Base-by-base conservation (phyloP, 2,113 vertebrate species). In the Cinclus cinclus region DNA sequence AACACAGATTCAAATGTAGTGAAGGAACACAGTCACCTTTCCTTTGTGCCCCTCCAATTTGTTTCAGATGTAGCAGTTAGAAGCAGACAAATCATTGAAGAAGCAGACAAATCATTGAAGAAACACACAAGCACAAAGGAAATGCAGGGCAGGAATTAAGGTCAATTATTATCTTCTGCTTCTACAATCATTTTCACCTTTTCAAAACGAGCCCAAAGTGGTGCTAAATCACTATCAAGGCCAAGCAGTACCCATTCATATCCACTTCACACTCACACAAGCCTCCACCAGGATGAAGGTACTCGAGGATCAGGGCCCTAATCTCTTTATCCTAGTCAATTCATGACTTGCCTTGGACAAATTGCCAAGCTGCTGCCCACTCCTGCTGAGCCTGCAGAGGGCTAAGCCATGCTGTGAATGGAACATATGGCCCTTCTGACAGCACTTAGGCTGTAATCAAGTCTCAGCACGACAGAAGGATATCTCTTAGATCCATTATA, bases 271-370 rank as follows among this genome's bases (percentile, higher is more conserved):
- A 2, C 87, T 91, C 75, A n/a, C 13, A 60, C 18, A 49, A 86
- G 79, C 86, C n/a, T 75, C 50, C 60, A 64, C 1, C 0, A 94
- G 44, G 76, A 81, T 35, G 64, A 93, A 82, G 39, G 76, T 86
- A 93, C 20, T 1, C 0, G 7, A 90, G 73, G 92, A 95, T 96
- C 94, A 87, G 47, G 53, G n/a, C 39, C 49, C 77, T 95, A 90
- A 94, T 92, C 89, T 96, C 60, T 95, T 96, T 90, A 96, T 93
- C 94, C 86, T 19, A 87, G 90, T 89, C 87, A 90, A 79, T 95
- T 95, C 95, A 59, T 83, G 52, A 74, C 20, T 46, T 95, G 41
- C 81, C 62, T 90, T 73, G 78, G 75, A 95, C 88, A 87, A 97
- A 91, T 84, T 82, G 53, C 33, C 79, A 94, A 69, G 42, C 28